A percentile compares a stretch with the other conserved stretches of the same genome.
phyloP scores from a whole-genome alignment of 2,888 invertebrate species.

The Macropis europaea region DNA sequence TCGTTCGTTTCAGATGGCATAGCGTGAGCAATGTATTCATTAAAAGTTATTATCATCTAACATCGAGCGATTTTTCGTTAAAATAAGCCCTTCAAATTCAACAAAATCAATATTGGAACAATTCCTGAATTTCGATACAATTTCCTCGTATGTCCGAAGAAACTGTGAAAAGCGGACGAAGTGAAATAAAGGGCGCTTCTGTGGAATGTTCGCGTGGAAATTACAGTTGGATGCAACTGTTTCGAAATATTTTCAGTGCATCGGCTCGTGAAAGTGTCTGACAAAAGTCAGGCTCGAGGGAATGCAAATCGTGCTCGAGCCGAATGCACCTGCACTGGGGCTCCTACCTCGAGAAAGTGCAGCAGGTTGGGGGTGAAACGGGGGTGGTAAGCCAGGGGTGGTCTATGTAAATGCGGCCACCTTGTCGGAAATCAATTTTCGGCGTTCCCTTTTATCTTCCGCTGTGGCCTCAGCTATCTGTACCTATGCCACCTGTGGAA shows the following conservation, averaged over 20 bases:
- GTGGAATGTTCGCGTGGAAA: too few species aligned
- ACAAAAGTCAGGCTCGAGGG: slow-evolving; percentile 20
- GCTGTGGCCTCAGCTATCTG: slow-evolving; percentile 22
- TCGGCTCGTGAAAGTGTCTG: slow-evolving; percentile 5
- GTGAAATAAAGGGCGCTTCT: too few species aligned
- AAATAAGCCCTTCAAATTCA: too few species aligned
- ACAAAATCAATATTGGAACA: too few species aligned
- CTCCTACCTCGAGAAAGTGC: neutral
- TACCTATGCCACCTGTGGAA: slow-evolving; percentile 47
- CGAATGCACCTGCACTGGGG: neutral
- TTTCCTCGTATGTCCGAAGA: too few species aligned
- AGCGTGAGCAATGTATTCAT: too few species aligned
- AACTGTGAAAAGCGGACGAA: too few species aligned
- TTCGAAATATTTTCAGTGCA: neutral
- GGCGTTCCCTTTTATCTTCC: slow-evolving; percentile 62
- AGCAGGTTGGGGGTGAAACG: neutral
- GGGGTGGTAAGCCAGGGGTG: slow-evolving; percentile 6
- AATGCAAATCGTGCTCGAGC: slow-evolving; percentile 21
- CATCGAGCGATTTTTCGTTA: too few species aligned
- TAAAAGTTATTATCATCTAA: too few species aligned
- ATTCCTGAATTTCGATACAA: too few species aligned
- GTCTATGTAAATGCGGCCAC: slow-evolving; percentile 68
- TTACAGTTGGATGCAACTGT: neutral
- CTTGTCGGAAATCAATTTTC: slow-evolving; percentile 73
- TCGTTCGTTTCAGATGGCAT: too few species aligned